These are phyloP conservation scores for Todus mexicanus DNA, from an alignment of 2,797 vertebrate species.

Conservation along the genomic window DNA sequence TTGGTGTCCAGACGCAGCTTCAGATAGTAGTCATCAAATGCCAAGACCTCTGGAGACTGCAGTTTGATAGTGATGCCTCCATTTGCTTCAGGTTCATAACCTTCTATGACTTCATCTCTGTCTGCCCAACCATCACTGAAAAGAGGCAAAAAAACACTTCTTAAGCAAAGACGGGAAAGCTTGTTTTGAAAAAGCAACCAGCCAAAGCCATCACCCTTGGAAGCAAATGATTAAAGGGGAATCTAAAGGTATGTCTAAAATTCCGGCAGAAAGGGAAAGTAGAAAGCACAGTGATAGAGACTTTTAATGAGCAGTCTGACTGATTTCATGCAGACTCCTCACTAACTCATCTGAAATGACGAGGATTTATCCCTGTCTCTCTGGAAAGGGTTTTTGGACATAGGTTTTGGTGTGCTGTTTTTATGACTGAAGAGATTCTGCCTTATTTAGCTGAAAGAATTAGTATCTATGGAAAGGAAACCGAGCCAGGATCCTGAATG, in stretches of 20 bases:
- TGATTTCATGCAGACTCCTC: not conserved
- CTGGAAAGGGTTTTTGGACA: not conserved
- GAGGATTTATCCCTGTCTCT: not conserved
- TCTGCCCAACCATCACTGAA: constrained; percentile 98
- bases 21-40: constrained; percentile 95
- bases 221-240: not conserved
- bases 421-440: not conserved
- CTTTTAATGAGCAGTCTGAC: not conserved
- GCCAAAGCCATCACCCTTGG: not conserved
- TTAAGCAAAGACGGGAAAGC: not conserved
- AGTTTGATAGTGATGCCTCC: constrained; percentile 98
- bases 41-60: constrained; percentile 89
- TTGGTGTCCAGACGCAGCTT: constrained; percentile 91
- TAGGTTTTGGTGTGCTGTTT: not conserved
- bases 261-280: not conserved
- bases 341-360: not conserved
- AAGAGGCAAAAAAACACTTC: constrained; percentile 20
- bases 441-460: not conserved
- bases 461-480: not conserved
- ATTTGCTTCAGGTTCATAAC: constrained; percentile 93
- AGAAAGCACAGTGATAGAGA: not conserved
- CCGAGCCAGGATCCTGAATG: not conserved
- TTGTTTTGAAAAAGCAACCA: not conserved
- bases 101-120: constrained; percentile 97
- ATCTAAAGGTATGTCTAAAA: not conserved